Evolutionary conservation across 2,797 vertebrate genomes (phyloP).

Genomic region (Pangasius krempfi): DNA sequence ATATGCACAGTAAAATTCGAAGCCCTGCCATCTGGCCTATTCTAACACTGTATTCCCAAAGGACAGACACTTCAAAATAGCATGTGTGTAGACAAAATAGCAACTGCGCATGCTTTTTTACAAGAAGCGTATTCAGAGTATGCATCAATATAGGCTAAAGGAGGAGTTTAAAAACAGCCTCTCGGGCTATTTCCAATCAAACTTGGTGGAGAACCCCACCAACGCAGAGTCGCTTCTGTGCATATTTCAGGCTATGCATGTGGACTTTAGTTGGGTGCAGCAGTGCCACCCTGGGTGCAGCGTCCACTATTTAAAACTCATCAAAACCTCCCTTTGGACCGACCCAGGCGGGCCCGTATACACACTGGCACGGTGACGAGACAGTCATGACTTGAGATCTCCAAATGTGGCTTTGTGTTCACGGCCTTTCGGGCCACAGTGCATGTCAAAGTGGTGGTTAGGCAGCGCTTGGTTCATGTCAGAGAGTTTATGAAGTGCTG

Average conservation of each 20-base stretch:
- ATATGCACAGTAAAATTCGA: conserved; percentile 6
- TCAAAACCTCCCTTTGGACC: conserved; percentile 38
- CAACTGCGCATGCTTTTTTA: conserved; percentile 32
- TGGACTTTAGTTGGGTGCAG: conserved; percentile 44
- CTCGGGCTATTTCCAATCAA: conserved; percentile 40
- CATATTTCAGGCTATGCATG: conserved; percentile 31
- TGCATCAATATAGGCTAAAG: conserved; percentile 28
- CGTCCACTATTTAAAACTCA: conserved; percentile 51
- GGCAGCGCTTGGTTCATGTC: conserved; percentile 36
- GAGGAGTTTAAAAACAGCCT: conserved; percentile 37
- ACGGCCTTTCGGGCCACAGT: conserved; percentile 26
- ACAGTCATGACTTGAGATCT: conserved; percentile 36
- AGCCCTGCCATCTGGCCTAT: conserved; percentile 28
- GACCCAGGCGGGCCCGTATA: conserved; percentile 33
- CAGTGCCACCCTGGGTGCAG: conserved; percentile 55
- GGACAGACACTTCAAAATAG: conserved; percentile 36
- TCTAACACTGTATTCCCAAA: conserved; percentile 27
- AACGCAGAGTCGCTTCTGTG: conserved; percentile 25
- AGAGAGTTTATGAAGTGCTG: conserved; percentile 17
- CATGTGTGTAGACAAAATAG: conserved; percentile 19
- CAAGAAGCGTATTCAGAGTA: conserved; percentile 28
- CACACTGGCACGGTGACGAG: conserved; percentile 31
- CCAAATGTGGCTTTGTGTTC: conserved; percentile 45
- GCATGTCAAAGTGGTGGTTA: conserved; percentile 39
- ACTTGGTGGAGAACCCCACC: conserved; percentile 49